Evolutionary conservation across 1,140 invertebrate genomes (phyloP).

Genomic region (Meloidogyne hapla): DNA sequence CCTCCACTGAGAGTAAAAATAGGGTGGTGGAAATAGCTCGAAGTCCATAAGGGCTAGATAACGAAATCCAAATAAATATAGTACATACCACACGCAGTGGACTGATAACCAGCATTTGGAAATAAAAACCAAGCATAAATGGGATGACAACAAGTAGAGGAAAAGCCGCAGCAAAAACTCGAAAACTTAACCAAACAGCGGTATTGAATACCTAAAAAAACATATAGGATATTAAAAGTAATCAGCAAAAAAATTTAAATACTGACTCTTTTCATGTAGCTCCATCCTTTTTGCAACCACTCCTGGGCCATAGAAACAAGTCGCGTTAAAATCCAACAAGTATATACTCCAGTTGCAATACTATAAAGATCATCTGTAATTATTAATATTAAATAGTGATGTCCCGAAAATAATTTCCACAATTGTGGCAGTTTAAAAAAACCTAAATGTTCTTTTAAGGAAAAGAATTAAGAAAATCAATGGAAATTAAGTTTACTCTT

Average conservation of each 20-base stretch:
- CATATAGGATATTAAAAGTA: neutral
- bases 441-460: too few relatives aligned
- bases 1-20: neutral
- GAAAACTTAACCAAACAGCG: constrained; percentile 64
- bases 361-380: constrained; percentile 79
- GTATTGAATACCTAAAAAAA: constrained; percentile 35
- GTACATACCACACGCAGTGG: constrained; percentile 85
- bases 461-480: too few relatives aligned
- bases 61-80: neutral
- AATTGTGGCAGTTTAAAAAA: too few relatives aligned
- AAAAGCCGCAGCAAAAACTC: constrained; percentile 72
- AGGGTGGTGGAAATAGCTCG: neutral
- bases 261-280: constrained; percentile 74
- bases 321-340: constrained; percentile 83
- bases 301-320: constrained; percentile 76
- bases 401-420: too few relatives aligned
- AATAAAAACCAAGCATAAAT: constrained; percentile 76
- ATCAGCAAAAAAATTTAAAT: constrained; percentile 59
- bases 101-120: constrained; percentile 80
- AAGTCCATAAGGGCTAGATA: too few relatives aligned
- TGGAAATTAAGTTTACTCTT: too few relatives aligned
- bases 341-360: constrained; percentile 85
- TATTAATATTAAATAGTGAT: too few relatives aligned
- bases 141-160: constrained; percentile 86
- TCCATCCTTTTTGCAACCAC: constrained; percentile 81